Evolutionary conservation across 2,888 invertebrate species (phyloP).

Genomic region (Ypsolopha sequella): DNA sequence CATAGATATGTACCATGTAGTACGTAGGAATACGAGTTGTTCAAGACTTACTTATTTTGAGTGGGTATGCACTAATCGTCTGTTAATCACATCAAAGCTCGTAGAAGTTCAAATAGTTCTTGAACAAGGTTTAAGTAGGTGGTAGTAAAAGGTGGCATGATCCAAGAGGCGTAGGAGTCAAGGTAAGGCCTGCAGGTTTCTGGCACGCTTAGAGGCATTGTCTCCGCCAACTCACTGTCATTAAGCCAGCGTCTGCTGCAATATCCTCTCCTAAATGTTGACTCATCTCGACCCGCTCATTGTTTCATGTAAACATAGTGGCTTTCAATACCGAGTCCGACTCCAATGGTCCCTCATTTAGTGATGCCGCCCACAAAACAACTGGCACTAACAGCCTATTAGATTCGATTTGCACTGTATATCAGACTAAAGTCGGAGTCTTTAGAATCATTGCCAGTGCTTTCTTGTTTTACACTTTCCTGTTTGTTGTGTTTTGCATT

Average conservation of each 20-base stretch:
- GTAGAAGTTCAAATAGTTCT: slow-evolving; percentile 14
- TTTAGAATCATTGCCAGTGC: background rate
- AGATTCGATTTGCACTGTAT: background rate
- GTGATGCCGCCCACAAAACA: slow-evolving; percentile 24
- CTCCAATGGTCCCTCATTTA: slow-evolving; percentile 21
- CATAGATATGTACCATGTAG: no score
- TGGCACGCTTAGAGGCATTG: slow-evolving; percentile 36
- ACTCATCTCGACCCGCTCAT: slow-evolving; percentile 21
- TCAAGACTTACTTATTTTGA: no score
- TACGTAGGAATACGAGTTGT: no score
- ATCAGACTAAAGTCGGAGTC: background rate
- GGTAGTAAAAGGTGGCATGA: slow-evolving; percentile 45
- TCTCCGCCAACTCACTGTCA: slow-evolving; percentile 59
- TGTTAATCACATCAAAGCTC: background rate
- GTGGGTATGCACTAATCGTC: no score
- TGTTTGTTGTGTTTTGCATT: no score
- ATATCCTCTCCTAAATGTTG: slow-evolving; percentile 11
- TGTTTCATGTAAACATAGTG: slow-evolving; percentile 21
- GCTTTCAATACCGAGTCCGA: slow-evolving; percentile 17
- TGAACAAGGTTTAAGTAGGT: slow-evolving; percentile 33
- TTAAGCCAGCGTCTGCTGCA: slow-evolving; percentile 10
- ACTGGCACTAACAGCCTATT: background rate
- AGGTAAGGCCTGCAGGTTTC: slow-evolving; percentile 66
- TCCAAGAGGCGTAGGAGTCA: slow-evolving; percentile 56
- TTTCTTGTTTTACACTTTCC: background rate